Base-by-base conservation (phyloP, 2,797 vertebrate genomes). In the Chelmon rostratus region DNA sequence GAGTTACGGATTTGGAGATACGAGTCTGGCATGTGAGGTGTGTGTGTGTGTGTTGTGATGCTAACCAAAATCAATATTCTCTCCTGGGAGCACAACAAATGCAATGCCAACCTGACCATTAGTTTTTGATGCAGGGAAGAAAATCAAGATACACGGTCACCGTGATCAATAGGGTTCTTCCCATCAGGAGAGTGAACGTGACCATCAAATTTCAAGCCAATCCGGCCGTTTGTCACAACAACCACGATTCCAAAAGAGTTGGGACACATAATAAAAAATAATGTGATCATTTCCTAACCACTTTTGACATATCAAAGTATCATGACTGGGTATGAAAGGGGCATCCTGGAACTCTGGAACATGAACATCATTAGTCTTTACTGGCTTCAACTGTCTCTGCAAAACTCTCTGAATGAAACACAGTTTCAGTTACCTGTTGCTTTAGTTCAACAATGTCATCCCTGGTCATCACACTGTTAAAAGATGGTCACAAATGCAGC, bases 51-150 rank as follows among this genome's bases (percentile, higher is more conserved):
- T 31, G 8, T 11, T 35, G 62, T 63, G 54, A 69, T 0, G 65
- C 59, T 56, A 38, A 50, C 21, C 15, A 19, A 31, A 38, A 65
- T 86, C 78, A 50, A 65, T 86, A 44, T 52, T n/a, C 37, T 68
- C 65, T 57, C 37, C 25, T 16, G 66, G 47, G 52, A 53, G 19
- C 28, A 47, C 68, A 78, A 65, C 64, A 47, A 73, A 65, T 67
- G 37, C 31, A 1, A 12, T 46, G 53, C 21, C 44, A 66, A 63
- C 11, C 68, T 61, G 16, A 16, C 28, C 49, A 35, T 57, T 25
- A 13, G 31, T 54, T 35, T 58, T 49, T 21, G 1, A 50, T 57
- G 42, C 59, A 3, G 3, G 61, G 72, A 72, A 68, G 35, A 75
- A 47, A 59, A 75, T n/a, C 73, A 28, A 10, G 44, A 61, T 13